These are phyloP conservation scores for Montipora foliosa DNA, from an alignment of 64 coral and sea anemone species.

Conservation along the genomic window DNA sequence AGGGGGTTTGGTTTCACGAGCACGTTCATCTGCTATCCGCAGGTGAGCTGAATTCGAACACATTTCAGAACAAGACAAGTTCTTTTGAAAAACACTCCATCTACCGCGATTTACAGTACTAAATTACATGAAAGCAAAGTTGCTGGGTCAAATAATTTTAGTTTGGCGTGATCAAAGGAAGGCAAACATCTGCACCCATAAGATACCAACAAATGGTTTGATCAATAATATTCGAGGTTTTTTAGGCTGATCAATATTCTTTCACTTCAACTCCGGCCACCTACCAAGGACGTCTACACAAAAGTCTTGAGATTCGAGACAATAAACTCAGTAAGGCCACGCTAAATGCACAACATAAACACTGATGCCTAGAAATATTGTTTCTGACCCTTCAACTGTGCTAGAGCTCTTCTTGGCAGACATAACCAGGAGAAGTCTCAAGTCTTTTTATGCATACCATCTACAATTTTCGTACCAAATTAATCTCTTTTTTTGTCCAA, in stretches of 20 bases:
- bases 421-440: conserved; percentile 15
- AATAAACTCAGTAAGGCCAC: conserved; percentile 33
- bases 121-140: too few relatives aligned
- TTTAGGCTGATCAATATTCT: conserved; percentile 33
- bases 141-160: not conserved
- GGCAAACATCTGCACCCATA: conserved; percentile 33
- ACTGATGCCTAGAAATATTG: not conserved
- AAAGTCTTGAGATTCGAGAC: conserved; percentile 5
- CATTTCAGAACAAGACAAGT: too few relatives aligned
- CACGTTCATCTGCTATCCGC: not conserved
- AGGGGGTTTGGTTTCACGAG: not conserved
- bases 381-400: not conserved
- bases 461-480: too few relatives aligned
- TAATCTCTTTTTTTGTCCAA: too few relatives aligned
- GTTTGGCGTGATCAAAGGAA: not conserved
- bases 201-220: not conserved
- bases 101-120: not conserved
- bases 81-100: not conserved
- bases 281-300: conserved; percentile 10
- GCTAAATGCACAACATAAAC: conserved; percentile 28
- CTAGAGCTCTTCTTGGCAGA: not conserved
- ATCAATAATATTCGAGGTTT: conserved; percentile 24
- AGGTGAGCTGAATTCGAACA: too few relatives aligned
- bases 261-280: not conserved
- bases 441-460: too few relatives aligned